These are phyloP conservation scores for Tanypteryx hageni DNA, from an alignment of 2,888 invertebrate genomes.

Conservation along the genomic window DNA sequence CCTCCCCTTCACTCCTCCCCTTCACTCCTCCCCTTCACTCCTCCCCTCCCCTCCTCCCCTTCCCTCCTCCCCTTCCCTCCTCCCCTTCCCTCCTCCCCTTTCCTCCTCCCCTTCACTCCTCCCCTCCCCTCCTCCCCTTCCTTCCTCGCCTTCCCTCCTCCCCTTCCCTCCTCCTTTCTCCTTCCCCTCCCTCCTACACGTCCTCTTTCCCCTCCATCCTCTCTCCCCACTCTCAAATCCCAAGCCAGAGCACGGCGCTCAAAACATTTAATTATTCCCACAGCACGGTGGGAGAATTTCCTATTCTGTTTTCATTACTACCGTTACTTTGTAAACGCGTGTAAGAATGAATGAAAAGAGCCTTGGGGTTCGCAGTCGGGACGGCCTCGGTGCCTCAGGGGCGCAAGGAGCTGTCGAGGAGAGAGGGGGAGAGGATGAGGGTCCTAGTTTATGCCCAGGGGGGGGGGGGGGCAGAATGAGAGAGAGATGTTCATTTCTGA, in stretches of 20 bases:
- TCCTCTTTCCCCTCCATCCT: background rate
- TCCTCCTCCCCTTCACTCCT: background rate
- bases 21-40: background rate
- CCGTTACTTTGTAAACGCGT: slow-evolving; percentile 60
- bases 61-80: background rate
- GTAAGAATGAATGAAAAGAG: slow-evolving; percentile 57
- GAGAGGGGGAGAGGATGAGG: too few species aligned
- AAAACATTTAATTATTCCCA: slow-evolving; percentile 59
- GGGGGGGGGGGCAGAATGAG: too few species aligned
- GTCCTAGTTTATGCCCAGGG: too few species aligned
- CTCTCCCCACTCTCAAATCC: background rate
- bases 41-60: too few species aligned
- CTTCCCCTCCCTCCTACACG: slow-evolving; percentile 40
- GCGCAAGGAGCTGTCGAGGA: background rate
- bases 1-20: background rate
- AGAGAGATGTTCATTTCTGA: background rate
- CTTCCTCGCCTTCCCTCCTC: background rate
- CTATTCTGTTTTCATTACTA: slow-evolving; percentile 63
- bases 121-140: background rate
- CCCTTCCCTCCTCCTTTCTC: slow-evolving; percentile 40
- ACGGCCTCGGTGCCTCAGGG: slow-evolving; percentile 31
- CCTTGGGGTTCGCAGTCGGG: slow-evolving; percentile 38
- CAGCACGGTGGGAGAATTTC: slow-evolving; percentile 52
- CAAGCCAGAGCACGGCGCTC: slow-evolving; percentile 21
- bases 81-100: background rate